Evolutionary conservation across 2,797 vertebrate species (phyloP).

Genomic region (Jordanella pulchra): DNA sequence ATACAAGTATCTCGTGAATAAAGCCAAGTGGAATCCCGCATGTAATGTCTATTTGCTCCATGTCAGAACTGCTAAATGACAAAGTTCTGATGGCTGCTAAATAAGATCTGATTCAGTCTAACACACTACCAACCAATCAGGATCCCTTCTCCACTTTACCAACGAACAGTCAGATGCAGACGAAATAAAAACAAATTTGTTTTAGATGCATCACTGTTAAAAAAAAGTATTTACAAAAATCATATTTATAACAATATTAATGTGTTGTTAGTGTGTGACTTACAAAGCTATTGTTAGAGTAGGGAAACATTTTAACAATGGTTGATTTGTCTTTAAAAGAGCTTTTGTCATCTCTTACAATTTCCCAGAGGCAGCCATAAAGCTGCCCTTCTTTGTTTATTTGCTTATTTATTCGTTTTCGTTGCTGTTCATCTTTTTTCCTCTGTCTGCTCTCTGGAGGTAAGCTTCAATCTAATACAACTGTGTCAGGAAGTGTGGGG

Average conservation of each 20-base stretch:
- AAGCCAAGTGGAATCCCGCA: background rate
- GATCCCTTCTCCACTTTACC: background rate
- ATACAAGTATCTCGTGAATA: background rate
- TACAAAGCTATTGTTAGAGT: slow-evolving; percentile 5
- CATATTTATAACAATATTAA: too few species aligned
- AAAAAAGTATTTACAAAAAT: too few species aligned
- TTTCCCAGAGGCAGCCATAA: slow-evolving; percentile 77
- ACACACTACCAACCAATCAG: background rate
- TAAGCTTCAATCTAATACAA: slow-evolving; percentile 79
- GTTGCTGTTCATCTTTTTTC: slow-evolving; percentile 72
- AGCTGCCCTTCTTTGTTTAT: slow-evolving; percentile 51
- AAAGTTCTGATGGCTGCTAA: background rate
- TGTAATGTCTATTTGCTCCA: background rate
- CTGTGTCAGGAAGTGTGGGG: slow-evolving; percentile 88
- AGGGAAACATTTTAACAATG: slow-evolving; percentile 68
- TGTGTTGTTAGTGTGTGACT: too few species aligned
- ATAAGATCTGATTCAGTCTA: background rate
- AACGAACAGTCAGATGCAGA: background rate
- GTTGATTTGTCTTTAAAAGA: slow-evolving; percentile 78
- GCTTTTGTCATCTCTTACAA: slow-evolving; percentile 71
- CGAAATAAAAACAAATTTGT: too few species aligned
- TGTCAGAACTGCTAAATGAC: background rate
- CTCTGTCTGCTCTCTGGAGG: slow-evolving; percentile 72
- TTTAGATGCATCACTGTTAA: too few species aligned
- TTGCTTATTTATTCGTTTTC: slow-evolving; percentile 18